These are phyloP conservation scores for Atopsyche davidsoni DNA, from an alignment of 1,140 invertebrate species.

Conservation along the genomic window DNA sequence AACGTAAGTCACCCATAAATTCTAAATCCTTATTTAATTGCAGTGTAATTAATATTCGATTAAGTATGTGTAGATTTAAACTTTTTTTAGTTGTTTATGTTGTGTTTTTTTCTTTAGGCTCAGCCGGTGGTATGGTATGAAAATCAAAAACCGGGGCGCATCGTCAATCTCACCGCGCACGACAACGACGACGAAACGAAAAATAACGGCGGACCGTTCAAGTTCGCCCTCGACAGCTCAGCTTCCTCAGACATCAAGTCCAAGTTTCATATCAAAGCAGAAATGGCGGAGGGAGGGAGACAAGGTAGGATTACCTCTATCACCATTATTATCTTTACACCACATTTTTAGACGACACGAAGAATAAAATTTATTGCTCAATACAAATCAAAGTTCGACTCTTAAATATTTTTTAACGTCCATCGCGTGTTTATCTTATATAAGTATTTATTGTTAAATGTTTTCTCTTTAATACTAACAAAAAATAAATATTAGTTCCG, in stretches of 20 bases:
- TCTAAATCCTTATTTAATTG: not conserved
- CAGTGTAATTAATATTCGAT: not conserved
- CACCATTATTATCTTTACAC: too few relatives aligned
- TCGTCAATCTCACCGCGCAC: constrained; percentile 65
- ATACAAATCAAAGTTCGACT: too few relatives aligned
- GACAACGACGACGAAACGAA: constrained; percentile 72
- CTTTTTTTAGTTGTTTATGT: constrained; percentile 21
- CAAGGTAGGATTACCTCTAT: too few relatives aligned
- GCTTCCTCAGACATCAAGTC: constrained; percentile 60
- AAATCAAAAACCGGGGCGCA: constrained; percentile 61
- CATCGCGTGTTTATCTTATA: too few relatives aligned
- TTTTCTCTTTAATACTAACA: too few relatives aligned
- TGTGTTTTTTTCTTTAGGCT: constrained; percentile 38
- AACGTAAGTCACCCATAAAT: constrained; percentile 51
- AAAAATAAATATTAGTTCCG: too few relatives aligned
- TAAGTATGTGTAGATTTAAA: constrained; percentile 1
- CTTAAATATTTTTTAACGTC: too few relatives aligned
- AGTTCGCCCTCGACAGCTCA: constrained; percentile 60
- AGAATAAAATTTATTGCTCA: too few relatives aligned
- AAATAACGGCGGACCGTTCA: constrained; percentile 77
- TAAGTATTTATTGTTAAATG: too few relatives aligned
- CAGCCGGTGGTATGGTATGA: constrained; percentile 78
- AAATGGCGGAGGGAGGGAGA: too few relatives aligned
- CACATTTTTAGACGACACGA: too few relatives aligned
- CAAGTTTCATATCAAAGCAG: constrained; percentile 66